Evolutionary conservation across 2,888 invertebrate species (phyloP).

Genomic region (Tipula lateralis): DNA sequence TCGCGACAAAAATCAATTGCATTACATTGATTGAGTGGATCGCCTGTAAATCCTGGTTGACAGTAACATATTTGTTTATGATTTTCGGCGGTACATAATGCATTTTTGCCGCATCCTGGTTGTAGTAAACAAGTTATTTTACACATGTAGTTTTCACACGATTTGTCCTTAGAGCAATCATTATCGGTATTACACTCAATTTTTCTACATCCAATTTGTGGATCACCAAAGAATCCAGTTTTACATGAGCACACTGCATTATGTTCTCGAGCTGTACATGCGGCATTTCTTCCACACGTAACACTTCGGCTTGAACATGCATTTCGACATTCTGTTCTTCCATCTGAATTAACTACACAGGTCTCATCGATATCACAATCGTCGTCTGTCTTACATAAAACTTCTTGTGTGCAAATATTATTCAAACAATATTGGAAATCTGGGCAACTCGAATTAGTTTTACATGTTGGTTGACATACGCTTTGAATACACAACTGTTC

Average conservation of each 20-base stretch:
- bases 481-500: slow-evolving; percentile 82
- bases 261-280: slow-evolving; percentile 70
- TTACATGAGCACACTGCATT: slow-evolving; percentile 72
- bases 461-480: slow-evolving; percentile 80
- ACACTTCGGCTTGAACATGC: slow-evolving; percentile 63
- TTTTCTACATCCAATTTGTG: slow-evolving; percentile 71
- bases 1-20: slow-evolving; percentile 74
- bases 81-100: slow-evolving; percentile 77
- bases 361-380: slow-evolving; percentile 72
- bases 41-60: slow-evolving; percentile 82
- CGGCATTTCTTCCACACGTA: slow-evolving; percentile 76
- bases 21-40: slow-evolving; percentile 65
- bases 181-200: slow-evolving; percentile 68
- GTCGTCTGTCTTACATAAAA: slow-evolving; percentile 64
- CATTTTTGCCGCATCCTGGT: slow-evolving; percentile 81
- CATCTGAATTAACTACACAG: slow-evolving; percentile 63
- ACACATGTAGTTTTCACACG: slow-evolving; percentile 77
- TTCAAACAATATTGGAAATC: slow-evolving; percentile 79
- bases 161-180: slow-evolving; percentile 76
- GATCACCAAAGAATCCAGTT: slow-evolving; percentile 74
- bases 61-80: slow-evolving; percentile 77
- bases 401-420: slow-evolving; percentile 77
- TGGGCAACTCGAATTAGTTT: slow-evolving; percentile 73
- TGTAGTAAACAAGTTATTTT: slow-evolving; percentile 78
- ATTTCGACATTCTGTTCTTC: slow-evolving; percentile 70